A percentile compares a stretch with the other conserved stretches of the same genome.
Conservation (phyloP, 2,888 invertebrate genomes). For the Sericinus montela region DNA sequence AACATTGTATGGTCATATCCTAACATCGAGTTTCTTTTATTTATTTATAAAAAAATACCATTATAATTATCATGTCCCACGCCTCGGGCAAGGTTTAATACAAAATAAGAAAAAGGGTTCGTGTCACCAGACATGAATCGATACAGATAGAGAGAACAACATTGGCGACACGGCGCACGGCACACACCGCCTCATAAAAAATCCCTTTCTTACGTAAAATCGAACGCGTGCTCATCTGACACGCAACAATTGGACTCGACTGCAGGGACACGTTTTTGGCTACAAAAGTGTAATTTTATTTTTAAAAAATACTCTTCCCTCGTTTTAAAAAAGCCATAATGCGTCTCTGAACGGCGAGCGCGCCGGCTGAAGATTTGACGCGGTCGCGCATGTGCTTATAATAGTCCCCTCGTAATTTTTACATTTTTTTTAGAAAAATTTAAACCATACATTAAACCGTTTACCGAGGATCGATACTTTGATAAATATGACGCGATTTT, state of each 20-base stretch:
- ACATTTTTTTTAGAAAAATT: slow-evolving; percentile 57
- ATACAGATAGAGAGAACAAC: slow-evolving; percentile 13
- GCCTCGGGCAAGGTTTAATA: slow-evolving; percentile 19
- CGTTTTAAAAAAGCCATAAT: slow-evolving; percentile 74
- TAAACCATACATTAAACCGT: slow-evolving; percentile 64
- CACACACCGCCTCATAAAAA: slow-evolving; percentile 73
- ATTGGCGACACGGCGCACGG: slow-evolving; percentile 28
- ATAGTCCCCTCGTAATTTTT: slow-evolving; percentile 72
- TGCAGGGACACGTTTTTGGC: slow-evolving; percentile 69
- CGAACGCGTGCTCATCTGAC: slow-evolving; percentile 77
- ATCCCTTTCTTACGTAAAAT: slow-evolving; percentile 68
- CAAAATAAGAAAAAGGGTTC: slow-evolving; percentile 23
- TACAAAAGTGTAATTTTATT: slow-evolving; percentile 72
- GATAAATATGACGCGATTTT: slow-evolving; percentile 58
- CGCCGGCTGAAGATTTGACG: slow-evolving; percentile 79
- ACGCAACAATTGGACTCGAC: slow-evolving; percentile 76
- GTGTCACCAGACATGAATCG: slow-evolving; percentile 19
- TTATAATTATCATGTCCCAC: neutral
- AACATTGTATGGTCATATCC: too few species aligned
- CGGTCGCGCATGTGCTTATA: slow-evolving; percentile 78
- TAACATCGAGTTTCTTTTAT: too few species aligned
- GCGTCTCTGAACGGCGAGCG: slow-evolving; percentile 57
- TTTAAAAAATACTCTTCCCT: slow-evolving; percentile 71
- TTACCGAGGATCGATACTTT: slow-evolving; percentile 50
- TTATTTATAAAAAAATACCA: neutral